These are phyloP conservation scores for Centropyge bicolor DNA, from an alignment of 2,797 vertebrate genomes.

Conservation along the genomic window DNA sequence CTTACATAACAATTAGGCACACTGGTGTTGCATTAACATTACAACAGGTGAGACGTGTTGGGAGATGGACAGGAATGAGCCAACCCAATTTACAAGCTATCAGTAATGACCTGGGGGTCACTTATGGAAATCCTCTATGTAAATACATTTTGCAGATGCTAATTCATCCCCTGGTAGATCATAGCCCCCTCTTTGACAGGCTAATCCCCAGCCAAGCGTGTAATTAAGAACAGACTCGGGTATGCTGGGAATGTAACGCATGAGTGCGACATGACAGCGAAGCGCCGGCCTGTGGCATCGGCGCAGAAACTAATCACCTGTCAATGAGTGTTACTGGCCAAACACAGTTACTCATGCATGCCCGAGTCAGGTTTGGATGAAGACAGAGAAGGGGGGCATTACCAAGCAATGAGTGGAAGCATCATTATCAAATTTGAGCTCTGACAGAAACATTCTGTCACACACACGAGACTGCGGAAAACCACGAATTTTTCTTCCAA, in stretches of 20 bases:
- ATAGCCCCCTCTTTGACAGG: constrained; percentile 58
- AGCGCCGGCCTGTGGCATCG: constrained; percentile 17
- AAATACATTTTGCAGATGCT: constrained; percentile 63
- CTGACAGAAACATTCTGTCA: constrained; percentile 12
- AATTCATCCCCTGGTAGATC: constrained; percentile 62
- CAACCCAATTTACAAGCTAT: constrained; percentile 47
- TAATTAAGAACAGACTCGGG: constrained; percentile 77
- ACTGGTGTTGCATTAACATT: constrained; percentile 8
- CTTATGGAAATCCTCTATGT: constrained; percentile 55
- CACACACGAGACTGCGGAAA: constrained; percentile 1
- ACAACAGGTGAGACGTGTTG: constrained; percentile 45
- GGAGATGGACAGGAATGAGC: constrained; percentile 30
- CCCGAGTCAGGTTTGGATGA: constrained; percentile 6
- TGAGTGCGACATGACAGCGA: constrained; percentile 50
- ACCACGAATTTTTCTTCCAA: constrained; percentile 12
- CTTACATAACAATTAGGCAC: background rate
- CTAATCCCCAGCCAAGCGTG: constrained; percentile 75
- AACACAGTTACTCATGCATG: constrained; percentile 28
- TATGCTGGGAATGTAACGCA: constrained; percentile 25
- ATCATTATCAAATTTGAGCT: constrained; percentile 11
- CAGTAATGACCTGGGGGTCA: constrained; percentile 63
- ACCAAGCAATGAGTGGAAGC: constrained; percentile 23
- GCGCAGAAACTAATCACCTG: constrained; percentile 54
- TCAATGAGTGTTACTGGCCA: constrained; percentile 40
- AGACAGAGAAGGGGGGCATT: constrained; percentile 23